Evolutionary conservation across 2,888 invertebrate species (phyloP).

Genomic region (Alcis repandata): DNA sequence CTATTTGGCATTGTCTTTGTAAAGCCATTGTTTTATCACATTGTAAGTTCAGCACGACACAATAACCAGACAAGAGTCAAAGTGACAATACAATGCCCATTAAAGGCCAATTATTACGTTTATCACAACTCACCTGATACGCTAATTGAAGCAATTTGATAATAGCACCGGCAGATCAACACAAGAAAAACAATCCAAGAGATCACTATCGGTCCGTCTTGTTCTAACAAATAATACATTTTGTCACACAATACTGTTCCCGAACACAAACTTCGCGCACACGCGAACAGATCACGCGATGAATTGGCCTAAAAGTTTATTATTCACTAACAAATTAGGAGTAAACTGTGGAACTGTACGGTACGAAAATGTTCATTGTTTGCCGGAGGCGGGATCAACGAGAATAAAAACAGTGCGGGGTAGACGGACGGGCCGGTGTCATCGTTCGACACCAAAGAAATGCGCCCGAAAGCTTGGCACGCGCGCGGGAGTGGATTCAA

Average conservation of each 20-base stretch:
- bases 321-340: conserved; percentile 30
- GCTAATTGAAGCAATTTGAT: conserved; percentile 66
- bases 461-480: conserved; percentile 78
- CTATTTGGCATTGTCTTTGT: not conserved
- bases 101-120: not conserved
- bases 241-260: conserved; percentile 50
- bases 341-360: conserved; percentile 18
- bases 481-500: conserved; percentile 70
- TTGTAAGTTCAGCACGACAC: not conserved
- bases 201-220: conserved; percentile 77
- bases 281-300: conserved; percentile 34
- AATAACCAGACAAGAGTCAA: not conserved
- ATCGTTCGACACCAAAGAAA: conserved; percentile 79
- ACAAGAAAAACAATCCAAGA: conserved; percentile 80
- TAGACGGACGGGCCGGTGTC: conserved; percentile 77
- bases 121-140: conserved; percentile 57
- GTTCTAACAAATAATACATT: conserved; percentile 73
- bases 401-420: conserved; percentile 63
- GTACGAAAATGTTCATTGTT: conserved; percentile 38
- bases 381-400: conserved; percentile 54
- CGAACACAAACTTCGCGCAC: conserved; percentile 32
- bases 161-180: conserved; percentile 77
- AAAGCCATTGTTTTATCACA: not conserved
- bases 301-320: conserved; percentile 28
- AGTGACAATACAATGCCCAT: not conserved